A percentile compares a stretch with the other conserved stretches of the same genome.
Evolutionary conservation across 2,797 vertebrate genomes (phyloP).

Genomic region (Mormyrus hasselquistii): DNA sequence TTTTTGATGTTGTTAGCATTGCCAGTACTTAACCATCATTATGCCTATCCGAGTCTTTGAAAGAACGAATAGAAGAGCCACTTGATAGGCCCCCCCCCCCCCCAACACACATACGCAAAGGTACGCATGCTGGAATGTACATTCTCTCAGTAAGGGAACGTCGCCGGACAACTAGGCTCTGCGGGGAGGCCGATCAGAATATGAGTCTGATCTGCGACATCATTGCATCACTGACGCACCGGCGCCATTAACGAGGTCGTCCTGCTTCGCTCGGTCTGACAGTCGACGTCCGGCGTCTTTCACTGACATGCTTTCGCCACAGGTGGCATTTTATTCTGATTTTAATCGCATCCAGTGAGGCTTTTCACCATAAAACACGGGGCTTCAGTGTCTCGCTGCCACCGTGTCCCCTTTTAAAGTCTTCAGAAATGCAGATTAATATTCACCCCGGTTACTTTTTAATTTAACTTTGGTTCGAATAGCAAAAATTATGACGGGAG

Average conservation of each 20-base stretch:
- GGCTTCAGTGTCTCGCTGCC: not conserved
- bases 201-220: conserved; percentile 12
- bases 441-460: not conserved
- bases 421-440: not conserved
- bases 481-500: not conserved
- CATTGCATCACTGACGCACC: not conserved
- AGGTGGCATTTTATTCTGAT: not conserved
- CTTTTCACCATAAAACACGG: not conserved
- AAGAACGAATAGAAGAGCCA: not conserved
- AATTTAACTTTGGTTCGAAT: not conserved
- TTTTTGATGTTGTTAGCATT: not conserved
- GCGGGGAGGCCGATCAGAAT: not conserved
- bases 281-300: not conserved
- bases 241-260: not conserved
- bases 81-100: not conserved
- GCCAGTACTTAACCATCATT: not conserved
- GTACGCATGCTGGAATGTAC: not conserved
- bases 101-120: no score
- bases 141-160: not conserved
- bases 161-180: not conserved
- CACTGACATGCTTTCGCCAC: not conserved
- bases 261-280: not conserved
- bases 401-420: not conserved
- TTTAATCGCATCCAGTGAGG: not conserved
- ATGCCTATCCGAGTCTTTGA: not conserved